Conservation (phyloP, 2,888 invertebrate species). For the Ceriagrion tenellum region DNA sequence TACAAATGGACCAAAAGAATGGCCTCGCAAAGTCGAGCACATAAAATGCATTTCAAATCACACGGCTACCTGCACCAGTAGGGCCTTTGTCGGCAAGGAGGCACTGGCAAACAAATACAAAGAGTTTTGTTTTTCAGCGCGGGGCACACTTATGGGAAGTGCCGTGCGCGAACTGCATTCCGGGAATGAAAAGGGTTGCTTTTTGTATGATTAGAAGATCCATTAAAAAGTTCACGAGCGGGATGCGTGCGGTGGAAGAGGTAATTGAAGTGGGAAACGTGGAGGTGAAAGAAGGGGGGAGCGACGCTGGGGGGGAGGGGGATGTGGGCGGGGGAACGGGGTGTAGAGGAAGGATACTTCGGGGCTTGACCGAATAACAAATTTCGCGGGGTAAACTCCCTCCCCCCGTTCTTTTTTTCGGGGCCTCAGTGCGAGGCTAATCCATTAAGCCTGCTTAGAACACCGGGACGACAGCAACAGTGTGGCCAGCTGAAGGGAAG, state of each 20-base stretch:
- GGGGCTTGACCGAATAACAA: background rate
- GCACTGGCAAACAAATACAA: background rate
- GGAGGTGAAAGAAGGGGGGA: too few species aligned
- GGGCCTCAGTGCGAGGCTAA: too few species aligned
- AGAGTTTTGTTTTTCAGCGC: background rate
- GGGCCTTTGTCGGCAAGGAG: background rate
- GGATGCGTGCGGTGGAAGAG: background rate
- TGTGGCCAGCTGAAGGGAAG: background rate
- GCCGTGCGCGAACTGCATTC: background rate
- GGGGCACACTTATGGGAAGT: background rate
- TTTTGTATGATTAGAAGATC: background rate
- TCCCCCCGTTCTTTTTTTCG: background rate
- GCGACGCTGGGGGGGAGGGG: too few species aligned
- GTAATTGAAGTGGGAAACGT: background rate
- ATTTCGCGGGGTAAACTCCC: background rate
- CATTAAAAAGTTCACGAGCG: background rate
- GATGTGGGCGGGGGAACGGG: background rate
- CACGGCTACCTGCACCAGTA: background rate
- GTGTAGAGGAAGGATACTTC: background rate
- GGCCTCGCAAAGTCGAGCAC: background rate
- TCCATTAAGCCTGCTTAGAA: too few species aligned
- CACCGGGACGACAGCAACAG: too few species aligned
- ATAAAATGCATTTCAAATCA: too few species aligned
- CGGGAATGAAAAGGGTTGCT: background rate
- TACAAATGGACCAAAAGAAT: too few species aligned